Evolutionary conservation across 1,140 invertebrate species (phyloP).

Genomic region (Orussus abietinus): DNA sequence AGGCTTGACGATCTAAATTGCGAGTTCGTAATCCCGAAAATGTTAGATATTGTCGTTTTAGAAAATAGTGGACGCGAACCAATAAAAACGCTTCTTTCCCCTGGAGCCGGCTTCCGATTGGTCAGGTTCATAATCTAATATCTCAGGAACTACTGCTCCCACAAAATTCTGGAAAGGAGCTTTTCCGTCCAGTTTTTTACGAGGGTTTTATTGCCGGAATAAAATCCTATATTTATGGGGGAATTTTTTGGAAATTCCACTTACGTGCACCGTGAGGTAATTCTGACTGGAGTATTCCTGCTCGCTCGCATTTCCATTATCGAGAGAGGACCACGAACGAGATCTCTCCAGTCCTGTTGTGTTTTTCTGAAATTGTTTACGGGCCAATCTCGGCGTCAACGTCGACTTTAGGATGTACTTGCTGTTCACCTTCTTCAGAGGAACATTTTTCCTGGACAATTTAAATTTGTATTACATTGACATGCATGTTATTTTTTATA

Average conservation of each 20-base stretch:
- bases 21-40: no score
- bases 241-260: constrained; percentile 38
- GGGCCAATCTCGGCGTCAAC: constrained; percentile 67
- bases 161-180: no score
- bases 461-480: not conserved
- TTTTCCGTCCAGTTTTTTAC: no score
- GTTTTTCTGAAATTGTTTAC: constrained; percentile 64
- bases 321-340: constrained; percentile 66
- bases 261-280: constrained; percentile 71
- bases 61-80: no score
- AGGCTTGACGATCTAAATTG: no score
- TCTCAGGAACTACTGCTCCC: no score
- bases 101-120: no score
- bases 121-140: no score
- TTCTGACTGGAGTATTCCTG: constrained; percentile 54
- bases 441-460: constrained; percentile 71
- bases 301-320: constrained; percentile 53
- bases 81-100: no score
- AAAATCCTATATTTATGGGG: no score
- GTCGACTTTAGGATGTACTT: constrained; percentile 81
- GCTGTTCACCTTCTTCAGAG: constrained; percentile 76
- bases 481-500: not conserved
- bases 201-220: no score
- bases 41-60: no score
- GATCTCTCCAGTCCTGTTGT: constrained; percentile 62